Evolutionary conservation across 2,797 vertebrate species (phyloP).

Genomic region (Syngnathus acus): DNA sequence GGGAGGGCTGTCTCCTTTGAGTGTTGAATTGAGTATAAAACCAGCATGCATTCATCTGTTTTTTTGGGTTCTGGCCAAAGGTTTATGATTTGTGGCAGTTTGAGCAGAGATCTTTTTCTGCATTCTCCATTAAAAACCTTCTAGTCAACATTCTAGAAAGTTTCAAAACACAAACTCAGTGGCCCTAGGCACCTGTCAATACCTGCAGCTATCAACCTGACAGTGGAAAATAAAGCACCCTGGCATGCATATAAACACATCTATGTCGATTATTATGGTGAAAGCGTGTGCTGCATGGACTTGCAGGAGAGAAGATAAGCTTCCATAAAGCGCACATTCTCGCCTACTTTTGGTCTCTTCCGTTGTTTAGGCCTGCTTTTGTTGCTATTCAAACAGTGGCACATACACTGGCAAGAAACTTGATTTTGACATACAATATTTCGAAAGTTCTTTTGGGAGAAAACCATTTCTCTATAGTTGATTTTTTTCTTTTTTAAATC

Average conservation of each 20-base stretch:
- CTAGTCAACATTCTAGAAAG: conserved; percentile 9
- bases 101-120: conserved; percentile 10
- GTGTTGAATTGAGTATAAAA: neutral
- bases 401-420: neutral
- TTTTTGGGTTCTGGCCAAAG: neutral
- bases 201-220: conserved; percentile 40
- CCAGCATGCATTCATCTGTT: neutral
- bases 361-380: conserved; percentile 11
- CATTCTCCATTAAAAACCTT: neutral
- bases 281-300: conserved; percentile 28
- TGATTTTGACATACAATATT: neutral
- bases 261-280: neutral
- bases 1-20: neutral
- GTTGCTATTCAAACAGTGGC: conserved; percentile 6
- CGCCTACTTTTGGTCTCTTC: conserved; percentile 4
- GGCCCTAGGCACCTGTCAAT: conserved; percentile 30
- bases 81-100: neutral
- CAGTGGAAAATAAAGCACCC: conserved; percentile 31
- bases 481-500: too few relatives aligned
- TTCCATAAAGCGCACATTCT: conserved; percentile 29
- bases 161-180: conserved; percentile 12
- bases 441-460: neutral
- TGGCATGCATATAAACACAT: conserved; percentile 32
- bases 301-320: conserved; percentile 20
- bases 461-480: neutral